A percentile compares a stretch with the other conserved stretches of the same genome.
Conservation (phyloP, 2,797 vertebrate species). For the Phataginus tetradactyla region DNA sequence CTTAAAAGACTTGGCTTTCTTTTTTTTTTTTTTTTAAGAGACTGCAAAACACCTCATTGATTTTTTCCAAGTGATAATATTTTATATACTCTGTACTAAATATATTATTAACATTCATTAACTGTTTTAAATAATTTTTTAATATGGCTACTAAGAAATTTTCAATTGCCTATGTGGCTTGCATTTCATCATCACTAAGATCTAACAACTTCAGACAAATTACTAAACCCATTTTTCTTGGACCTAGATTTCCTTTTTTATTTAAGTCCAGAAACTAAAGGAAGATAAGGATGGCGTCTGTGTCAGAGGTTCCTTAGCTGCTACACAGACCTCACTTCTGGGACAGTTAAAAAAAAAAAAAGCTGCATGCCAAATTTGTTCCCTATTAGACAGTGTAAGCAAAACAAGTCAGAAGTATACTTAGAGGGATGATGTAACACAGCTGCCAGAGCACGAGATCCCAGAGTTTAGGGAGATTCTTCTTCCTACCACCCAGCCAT, state of each 20-base stretch:
- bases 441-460: conserved; percentile 69
- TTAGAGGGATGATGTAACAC: conserved; percentile 71
- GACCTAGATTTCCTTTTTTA: conserved; percentile 60
- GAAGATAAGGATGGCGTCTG: conserved; percentile 74
- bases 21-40: not conserved
- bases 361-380: conserved; percentile 77
- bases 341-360: conserved; percentile 69
- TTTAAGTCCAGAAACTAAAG: conserved; percentile 55
- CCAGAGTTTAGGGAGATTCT: not conserved
- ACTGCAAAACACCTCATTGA: not conserved
- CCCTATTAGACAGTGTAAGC: conserved; percentile 70
- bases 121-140: not conserved
- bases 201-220: conserved; percentile 73
- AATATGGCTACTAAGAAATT: not conserved
- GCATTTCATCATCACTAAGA: conserved; percentile 41
- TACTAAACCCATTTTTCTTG: conserved; percentile 60
- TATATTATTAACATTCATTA: not conserved
- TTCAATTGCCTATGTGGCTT: not conserved
- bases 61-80: not conserved
- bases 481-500: not conserved
- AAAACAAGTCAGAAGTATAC: conserved; percentile 65
- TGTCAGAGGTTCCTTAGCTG: conserved; percentile 69
- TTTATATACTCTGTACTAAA: not conserved
- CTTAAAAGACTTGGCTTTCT: not conserved
- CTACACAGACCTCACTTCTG: conserved; percentile 71